Evolutionary conservation across 2,888 invertebrate genomes (phyloP), one percentile per base, ranked within the genome.

Genomic region (Tenthredo notha): DNA sequence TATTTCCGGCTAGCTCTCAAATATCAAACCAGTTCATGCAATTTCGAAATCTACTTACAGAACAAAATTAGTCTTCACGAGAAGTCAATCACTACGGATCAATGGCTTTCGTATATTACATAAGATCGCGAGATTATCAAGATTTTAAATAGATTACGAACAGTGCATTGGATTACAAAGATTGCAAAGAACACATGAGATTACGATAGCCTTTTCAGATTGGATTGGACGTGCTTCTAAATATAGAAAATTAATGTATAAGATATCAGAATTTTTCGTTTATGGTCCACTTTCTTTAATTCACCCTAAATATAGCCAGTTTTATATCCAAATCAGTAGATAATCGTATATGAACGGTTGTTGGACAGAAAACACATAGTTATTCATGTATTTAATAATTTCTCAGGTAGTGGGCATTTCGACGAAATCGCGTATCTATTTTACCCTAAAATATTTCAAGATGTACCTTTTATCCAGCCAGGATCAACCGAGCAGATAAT

Each of bases 401-500:
- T 25, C 78, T 61, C 92, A 87, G 96, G 96, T 3, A 94, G 95
- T 0, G 94, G 95, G 58, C 96, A 96, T 89, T 95, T 94, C 0
- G 96, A 96, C 87, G 96, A 96, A 0, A 91, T 95, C 0, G 95
- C 95, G 18, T 96, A 96, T 87, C 86, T 96, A 1, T 94, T 96
- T 43, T 95, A 94, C 50, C 3, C 85, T 1, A 85, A 84, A 50
- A 43, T 33, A 25, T 61, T 61, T n/a, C 61, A 58, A 21, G 75
- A 84, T 9, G 37, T 87, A 12, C 80, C 87, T 5, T 86, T 87
- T 74, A 72, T 89, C 7, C 85, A 88, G 1, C 92, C 92, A 85
- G 87, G 86, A 47, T 86, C 87, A 92, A 33, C 90, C 1, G 94
- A 94, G 87, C 89, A 89, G 86, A 85, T 93, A 33, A 92, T 95